phyloP scores from a whole-genome alignment of 2,888 invertebrate species.

The Rhynchonema sp. region DNA sequence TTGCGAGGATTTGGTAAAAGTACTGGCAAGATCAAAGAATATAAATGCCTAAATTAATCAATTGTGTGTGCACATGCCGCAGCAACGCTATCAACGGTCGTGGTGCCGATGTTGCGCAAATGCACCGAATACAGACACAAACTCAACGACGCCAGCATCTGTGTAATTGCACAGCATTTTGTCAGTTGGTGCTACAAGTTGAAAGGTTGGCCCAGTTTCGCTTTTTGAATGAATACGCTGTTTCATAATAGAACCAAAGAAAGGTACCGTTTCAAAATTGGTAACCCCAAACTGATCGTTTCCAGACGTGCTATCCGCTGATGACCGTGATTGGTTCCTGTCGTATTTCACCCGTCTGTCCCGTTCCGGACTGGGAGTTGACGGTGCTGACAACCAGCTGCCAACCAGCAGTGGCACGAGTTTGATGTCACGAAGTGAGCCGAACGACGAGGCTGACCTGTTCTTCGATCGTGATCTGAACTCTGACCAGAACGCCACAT shows the following conservation, averaged over 20 bases:
- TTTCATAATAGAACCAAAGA: neutral
- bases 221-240: neutral
- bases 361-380: neutral
- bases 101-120: slow-evolving; percentile 16
- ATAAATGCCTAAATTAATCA: too few relatives aligned
- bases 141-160: neutral
- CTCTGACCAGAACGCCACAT: neutral
- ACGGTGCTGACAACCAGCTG: neutral
- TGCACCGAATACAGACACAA: slow-evolving; percentile 13
- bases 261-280: neutral
- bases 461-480: neutral
- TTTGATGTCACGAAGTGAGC: too few relatives aligned
- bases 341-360: neutral
- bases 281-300: neutral
- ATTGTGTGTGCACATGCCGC: neutral
- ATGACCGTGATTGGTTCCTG: neutral
- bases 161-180: neutral
- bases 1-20: neutral
- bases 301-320: neutral
- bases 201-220: neutral
- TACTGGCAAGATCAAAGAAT: too few relatives aligned
- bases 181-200: neutral
- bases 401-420: neutral
- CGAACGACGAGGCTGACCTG: neutral
- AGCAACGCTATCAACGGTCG: slow-evolving; percentile 5